Conservation (phyloP, 2,797 vertebrate genomes). For the Rousettus madagascariensis region DNA sequence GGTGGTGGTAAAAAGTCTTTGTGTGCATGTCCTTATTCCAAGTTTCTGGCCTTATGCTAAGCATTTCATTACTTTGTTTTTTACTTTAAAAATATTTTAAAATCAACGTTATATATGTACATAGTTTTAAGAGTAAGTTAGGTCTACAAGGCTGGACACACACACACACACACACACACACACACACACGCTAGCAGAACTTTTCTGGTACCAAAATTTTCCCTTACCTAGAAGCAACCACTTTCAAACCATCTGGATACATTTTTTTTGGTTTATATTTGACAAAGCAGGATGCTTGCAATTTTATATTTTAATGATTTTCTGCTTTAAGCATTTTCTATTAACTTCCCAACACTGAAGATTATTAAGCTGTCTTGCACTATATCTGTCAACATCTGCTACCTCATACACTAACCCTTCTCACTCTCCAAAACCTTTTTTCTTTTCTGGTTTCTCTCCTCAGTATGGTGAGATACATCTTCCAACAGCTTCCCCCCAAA, state of each 20-base stretch:
- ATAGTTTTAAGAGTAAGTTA: neutral
- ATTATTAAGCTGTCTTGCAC: neutral
- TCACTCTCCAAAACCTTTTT: neutral
- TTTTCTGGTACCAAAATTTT: neutral
- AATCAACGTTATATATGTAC: neutral
- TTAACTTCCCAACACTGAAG: neutral
- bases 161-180: neutral
- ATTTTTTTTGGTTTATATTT: neutral
- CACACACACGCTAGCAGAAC: neutral
- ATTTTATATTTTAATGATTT: slow-evolving; percentile 27
- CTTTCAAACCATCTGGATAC: neutral
- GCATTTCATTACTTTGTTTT: neutral
- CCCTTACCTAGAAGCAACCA: neutral
- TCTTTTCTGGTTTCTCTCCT: neutral
- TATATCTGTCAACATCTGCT: neutral
- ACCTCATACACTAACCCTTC: neutral
- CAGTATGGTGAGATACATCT: neutral
- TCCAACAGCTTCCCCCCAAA: neutral
- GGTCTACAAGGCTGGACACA: neutral
- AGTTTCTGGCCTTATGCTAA: neutral
- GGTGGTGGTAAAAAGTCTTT: neutral
- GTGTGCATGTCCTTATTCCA: neutral
- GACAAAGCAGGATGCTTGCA: neutral
- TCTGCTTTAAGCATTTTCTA: neutral
- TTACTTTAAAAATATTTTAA: slow-evolving; percentile 10